Evolutionary conservation across 2,113 vertebrate genomes (phyloP), one percentile per base, ranked within the genome.

Genomic region (Dendrocopos noguchii): DNA sequence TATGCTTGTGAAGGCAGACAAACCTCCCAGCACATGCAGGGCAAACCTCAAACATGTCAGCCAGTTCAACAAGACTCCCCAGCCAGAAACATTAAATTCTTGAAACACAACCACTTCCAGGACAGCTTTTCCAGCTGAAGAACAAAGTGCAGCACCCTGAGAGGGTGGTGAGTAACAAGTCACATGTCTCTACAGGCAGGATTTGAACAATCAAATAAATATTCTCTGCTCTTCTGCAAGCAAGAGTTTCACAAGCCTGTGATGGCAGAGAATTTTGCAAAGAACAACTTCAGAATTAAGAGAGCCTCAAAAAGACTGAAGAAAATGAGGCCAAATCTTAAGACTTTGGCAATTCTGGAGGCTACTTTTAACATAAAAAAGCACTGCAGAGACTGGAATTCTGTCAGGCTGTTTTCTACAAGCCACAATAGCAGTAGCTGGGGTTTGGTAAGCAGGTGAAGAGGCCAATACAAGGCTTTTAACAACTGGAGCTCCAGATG

Each of bases 51-150:
- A 76, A 72, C 90, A 70, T 44, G 87, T 71, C 63, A 91, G 67
- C 91, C 94, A 87, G 91, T 89, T 84, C 18, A 89, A 87, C 93
- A 63, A 84, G 80, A 85, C 31, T 93, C 22, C 33, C 79, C 67
- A 92, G 60, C 21, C 72, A 80, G 90, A 76, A 92, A 42, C 44
- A 94, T 28, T 42, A 55, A 7, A 76, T 92, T 82, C 95, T 74
- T 71, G 78, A 56, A 91, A 76, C 36, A 36, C 25, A 31, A 7
- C 7, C 13, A 15, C 59, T 93, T 87, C 76, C 34, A 76, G 66
- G 77, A 86, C 63, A 76, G 74, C 31, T 80, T 67, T 82, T 89
- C n/a, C 64, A 91, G 87, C 16, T 82, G 84, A 84, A 65, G 33
- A 90, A 77, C 56, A 72, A 93, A 29, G 63, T 42, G 84, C 74